These are phyloP conservation scores for Helicorthomorpha holstii DNA, from an alignment of 1,140 invertebrate genomes.

Conservation along the genomic window DNA sequence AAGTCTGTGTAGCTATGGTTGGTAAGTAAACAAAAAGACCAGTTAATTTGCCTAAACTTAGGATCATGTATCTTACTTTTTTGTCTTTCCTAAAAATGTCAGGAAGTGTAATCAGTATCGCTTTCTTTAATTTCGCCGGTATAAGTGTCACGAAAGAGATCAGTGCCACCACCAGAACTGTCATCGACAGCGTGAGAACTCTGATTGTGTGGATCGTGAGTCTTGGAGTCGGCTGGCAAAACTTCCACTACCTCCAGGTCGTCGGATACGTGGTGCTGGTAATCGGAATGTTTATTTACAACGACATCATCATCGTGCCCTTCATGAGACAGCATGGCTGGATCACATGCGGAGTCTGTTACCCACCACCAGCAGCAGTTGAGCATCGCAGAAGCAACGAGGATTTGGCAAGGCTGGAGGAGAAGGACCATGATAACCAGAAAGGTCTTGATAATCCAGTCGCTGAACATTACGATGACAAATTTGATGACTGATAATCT, in stretches of 20 bases:
- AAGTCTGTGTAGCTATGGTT: conserved; percentile 42
- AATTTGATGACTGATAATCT: too few relatives aligned
- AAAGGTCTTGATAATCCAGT: background rate
- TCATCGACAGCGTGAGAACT: conserved; percentile 76
- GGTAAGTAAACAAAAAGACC: conserved; percentile 29
- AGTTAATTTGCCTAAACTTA: background rate
- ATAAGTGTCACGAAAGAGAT: conserved; percentile 90
- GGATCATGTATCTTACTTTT: background rate
- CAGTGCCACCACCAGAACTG: conserved; percentile 79
- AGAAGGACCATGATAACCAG: too few relatives aligned
- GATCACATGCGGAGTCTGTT: conserved; percentile 1
- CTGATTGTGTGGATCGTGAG: conserved; percentile 75
- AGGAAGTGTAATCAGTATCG: conserved; percentile 80
- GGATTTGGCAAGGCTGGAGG: background rate
- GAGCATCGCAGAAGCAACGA: background rate
- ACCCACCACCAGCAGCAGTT: background rate
- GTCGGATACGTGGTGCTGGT: conserved; percentile 54
- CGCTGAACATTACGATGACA: too few relatives aligned
- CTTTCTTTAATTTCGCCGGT: conserved; percentile 92
- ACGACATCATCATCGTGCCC: conserved; percentile 40
- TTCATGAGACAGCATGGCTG: conserved; percentile 10
- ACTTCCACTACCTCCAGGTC: conserved; percentile 60
- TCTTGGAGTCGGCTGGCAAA: conserved; percentile 53
- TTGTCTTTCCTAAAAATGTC: conserved; percentile 8
- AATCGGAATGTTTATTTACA: conserved; percentile 58